Evolutionary conservation across 35 echinoderm and acorn worm species (phyloP).

Genomic region (Ptychodera flava): DNA sequence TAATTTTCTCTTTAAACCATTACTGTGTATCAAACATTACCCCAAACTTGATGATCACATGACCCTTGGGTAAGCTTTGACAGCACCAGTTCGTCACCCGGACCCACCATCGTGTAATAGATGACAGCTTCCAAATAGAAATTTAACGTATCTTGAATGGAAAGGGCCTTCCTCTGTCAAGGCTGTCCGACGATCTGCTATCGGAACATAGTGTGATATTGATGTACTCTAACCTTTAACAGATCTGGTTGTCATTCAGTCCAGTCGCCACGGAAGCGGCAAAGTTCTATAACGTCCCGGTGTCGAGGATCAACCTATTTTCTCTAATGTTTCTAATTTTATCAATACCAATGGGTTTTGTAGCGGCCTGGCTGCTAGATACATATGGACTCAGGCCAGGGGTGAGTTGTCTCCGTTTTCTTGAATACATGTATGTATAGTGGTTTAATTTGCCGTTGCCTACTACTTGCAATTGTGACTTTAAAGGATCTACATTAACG

Average conservation of each 20-base stretch:
- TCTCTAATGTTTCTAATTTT: constrained; percentile 72
- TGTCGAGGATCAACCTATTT: constrained; percentile 78
- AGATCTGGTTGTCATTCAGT: constrained; percentile 91
- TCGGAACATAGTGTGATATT: no score
- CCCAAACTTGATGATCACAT: no score
- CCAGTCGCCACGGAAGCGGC: constrained; percentile 71
- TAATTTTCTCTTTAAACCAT: no score
- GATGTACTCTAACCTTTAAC: constrained; percentile 21
- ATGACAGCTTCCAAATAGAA: no score
- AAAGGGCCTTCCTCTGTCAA: no score
- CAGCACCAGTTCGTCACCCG: no score
- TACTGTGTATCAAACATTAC: no score
- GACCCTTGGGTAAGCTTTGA: no score
- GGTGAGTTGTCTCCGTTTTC: constrained; percentile 35
- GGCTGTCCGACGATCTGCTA: no score
- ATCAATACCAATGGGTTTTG: constrained; percentile 61
- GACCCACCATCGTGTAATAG: no score
- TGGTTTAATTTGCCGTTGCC: neutral
- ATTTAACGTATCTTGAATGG: no score
- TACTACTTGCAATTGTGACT: neutral
- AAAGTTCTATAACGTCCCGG: constrained; percentile 51
- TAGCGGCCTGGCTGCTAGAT: constrained; percentile 68
- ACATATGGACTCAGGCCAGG: constrained; percentile 56
- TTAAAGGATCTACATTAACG: no score
- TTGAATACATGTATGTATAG: neutral